Base-by-base conservation (phyloP, 2,888 invertebrate species). In the Cerastis leucographa region DNA sequence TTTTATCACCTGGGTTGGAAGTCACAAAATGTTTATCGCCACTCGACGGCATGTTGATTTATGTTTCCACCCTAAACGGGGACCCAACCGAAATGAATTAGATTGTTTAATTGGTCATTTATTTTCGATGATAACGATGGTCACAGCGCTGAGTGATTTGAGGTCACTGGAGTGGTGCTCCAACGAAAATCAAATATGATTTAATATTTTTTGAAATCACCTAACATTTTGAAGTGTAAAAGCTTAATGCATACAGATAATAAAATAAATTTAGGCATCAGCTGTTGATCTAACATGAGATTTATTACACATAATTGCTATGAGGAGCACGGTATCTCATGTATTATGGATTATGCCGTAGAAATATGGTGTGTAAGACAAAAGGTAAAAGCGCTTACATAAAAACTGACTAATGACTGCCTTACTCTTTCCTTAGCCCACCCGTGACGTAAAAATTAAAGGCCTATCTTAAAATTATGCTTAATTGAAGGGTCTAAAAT, bases 1-100 rank as follows among this genome's bases (percentile, higher is more conserved):
- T 84, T 95, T 96, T 96, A 95, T 96, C 96, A 96, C 95, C 96
- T 96, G 96, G 92, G 90, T 92, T 96, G 94, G 95, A 95, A 96
- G 96, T 96, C 95, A 96, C 94, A 96, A 96, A 96, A 95, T 96
- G 95, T 96, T 96, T 96, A 96, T 96, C 96, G 93, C 95, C 94
- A 95, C 96, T 96, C 93, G 92, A 94, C 92, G 93, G 92, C 94
- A 92, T 94, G 96, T 95, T 96, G 96, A 96, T 96, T 96, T 96
- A 96, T 96, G 92, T 90, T 94, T 96, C 96, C 95, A 95, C 94
- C 95, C 95, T 91, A 93, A 91, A 91, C 87, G 71, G 89, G 89
- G 89, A 86, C 91, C 92, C 90, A 88, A 90, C 92, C 90, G 88
- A 94, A 96, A 96, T 95, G 95, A 95, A 96, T 96, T 95, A 96